A percentile compares a stretch with the other conserved stretches of the same genome.
phyloP scores from a whole-genome alignment of 2,113 vertebrate species.

The Nestor notabilis region DNA sequence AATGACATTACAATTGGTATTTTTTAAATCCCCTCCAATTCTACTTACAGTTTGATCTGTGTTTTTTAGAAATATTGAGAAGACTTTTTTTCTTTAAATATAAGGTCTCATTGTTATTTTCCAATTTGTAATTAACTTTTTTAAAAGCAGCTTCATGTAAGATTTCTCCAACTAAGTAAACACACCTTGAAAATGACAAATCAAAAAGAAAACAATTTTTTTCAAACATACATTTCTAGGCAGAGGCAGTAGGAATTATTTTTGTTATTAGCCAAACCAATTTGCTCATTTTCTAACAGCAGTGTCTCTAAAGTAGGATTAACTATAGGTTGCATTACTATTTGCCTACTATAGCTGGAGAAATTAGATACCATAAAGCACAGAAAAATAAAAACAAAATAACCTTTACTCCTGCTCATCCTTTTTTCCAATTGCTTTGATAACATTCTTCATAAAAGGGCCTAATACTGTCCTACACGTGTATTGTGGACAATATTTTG shows the following conservation, averaged over 20 bases:
- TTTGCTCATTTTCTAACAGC: not conserved
- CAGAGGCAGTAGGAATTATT: not conserved
- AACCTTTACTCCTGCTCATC: not conserved
- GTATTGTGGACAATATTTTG: not conserved
- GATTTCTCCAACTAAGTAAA: not conserved
- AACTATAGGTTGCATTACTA: not conserved
- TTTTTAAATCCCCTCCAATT: not conserved
- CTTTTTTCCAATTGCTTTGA: not conserved
- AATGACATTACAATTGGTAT: not conserved
- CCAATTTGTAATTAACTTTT: not conserved
- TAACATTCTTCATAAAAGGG: not conserved
- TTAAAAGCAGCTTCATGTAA: not conserved
- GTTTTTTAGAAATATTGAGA: not conserved
- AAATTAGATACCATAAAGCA: not conserved
- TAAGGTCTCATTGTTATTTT: not conserved
- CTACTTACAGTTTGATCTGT: fast-evolving
- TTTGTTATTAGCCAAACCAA: not conserved
- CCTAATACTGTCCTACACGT: not conserved
- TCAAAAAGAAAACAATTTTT: not conserved
- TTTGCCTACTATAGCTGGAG: not conserved
- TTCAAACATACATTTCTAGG: not conserved
- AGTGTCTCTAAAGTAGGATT: not conserved
- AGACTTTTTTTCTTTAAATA: not conserved
- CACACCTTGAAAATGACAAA: not conserved
- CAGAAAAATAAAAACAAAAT: not conserved